Conservation (phyloP, 35 echinoderm and acorn worm species). For the Hemicentrotus pulcherrimus region DNA sequence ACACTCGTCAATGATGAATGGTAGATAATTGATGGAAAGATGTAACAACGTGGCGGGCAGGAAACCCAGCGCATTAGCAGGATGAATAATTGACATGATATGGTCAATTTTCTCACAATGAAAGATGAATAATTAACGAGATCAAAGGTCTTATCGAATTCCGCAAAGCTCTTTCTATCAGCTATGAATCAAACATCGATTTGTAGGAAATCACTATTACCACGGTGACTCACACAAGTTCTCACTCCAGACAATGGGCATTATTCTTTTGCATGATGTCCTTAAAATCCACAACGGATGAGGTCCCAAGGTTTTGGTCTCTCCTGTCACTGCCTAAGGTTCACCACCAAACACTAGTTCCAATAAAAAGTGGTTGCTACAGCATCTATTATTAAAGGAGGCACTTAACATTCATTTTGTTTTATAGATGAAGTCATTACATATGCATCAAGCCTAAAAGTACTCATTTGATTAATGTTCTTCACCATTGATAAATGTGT, state of each 20-base stretch:
- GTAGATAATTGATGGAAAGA: not conserved
- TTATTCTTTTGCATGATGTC: not conserved
- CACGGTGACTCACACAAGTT: not conserved
- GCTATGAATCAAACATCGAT: not conserved
- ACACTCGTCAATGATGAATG: not conserved
- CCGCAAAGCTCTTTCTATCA: not conserved
- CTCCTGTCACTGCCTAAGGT: not conserved
- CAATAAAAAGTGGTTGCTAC: not conserved
- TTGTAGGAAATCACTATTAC: conserved; percentile 27
- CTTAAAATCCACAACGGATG: not conserved
- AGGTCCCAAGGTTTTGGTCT: not conserved
- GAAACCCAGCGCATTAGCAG: not conserved
- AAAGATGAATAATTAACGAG: conserved; percentile 12
- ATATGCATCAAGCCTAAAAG: too few relatives aligned
- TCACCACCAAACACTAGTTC: conserved; percentile 9
- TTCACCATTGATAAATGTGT: too few relatives aligned
- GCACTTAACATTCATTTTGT: not conserved
- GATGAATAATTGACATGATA: conserved; percentile 19
- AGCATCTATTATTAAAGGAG: not conserved
- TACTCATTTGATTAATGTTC: too few relatives aligned
- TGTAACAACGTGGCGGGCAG: not conserved
- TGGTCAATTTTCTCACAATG: conserved; percentile 40
- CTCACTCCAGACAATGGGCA: not conserved
- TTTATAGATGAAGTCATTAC: too few relatives aligned
- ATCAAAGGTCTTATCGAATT: not conserved